Base-by-base conservation (phyloP, 2,113 vertebrate genomes). In the Melospiza georgiana region DNA sequence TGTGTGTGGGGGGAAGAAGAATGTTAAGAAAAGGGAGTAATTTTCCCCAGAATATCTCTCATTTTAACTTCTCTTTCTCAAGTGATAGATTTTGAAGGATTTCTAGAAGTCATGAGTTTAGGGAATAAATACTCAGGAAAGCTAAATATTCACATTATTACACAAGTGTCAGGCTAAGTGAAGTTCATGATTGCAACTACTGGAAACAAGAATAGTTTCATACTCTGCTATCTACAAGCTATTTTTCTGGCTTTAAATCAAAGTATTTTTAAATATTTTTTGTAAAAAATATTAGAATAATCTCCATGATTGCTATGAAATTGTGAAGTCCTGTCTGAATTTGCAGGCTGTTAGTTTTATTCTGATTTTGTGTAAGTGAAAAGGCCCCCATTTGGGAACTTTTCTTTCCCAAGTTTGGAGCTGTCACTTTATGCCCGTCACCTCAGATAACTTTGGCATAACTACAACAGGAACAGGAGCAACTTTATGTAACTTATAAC, bases 401-500 rank as follows among this genome's bases (percentile, higher is more conserved):
- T 90, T 63, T 49, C 8, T 48, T 91, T 80, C 66, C 94, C 58
- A 24, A 66, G 68, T 49, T 37, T 24, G 71, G n/a, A 77, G 35
- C 15, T 95, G 88, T 37, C 52, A 48, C 73, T 91, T 94, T 21
- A 5, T 69, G 71, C n/a, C 80, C 5, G 33, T 94, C 95, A 90
- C 75, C 93, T 66, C 82, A 94, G 84, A 75, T 96, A 95, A 81
- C 87, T 96, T 81, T 83, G 52, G 31, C 83, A 27, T 13, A 80
- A 63, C 37, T 83, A 30, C 87, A 69, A 62, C 51, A 87, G 74
- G 91, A 87, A 85, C 84, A 22, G 58, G 33, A 90, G 79, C 58
- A 93, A 94, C 67, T 96, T 96, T 95, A 93, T 92, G 55, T 97
- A 94, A 97, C 62, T 95, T 97, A 93, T 87, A 93, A 95, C 71